These are phyloP conservation scores for Pyrrhosoma nymphula DNA, from an alignment of 2,888 invertebrate genomes.

Conservation along the genomic window DNA sequence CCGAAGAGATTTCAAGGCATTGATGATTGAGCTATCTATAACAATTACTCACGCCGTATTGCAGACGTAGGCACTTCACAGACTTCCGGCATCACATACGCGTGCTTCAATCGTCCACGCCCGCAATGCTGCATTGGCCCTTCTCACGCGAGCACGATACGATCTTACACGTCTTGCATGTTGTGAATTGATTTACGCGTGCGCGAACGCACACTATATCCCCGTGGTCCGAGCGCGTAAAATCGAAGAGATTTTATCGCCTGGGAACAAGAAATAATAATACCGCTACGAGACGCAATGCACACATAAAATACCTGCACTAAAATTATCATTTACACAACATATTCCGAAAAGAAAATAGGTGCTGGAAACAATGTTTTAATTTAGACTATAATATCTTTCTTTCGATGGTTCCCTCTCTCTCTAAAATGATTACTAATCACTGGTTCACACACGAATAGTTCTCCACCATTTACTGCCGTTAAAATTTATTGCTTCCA, in stretches of 20 bases:
- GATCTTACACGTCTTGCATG: not conserved
- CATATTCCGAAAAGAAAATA: too few relatives aligned
- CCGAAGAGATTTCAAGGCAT: too few relatives aligned
- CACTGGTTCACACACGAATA: too few relatives aligned
- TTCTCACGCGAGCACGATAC: not conserved
- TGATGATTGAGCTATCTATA: not conserved
- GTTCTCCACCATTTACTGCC: too few relatives aligned
- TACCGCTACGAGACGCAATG: not conserved
- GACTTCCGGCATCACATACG: not conserved
- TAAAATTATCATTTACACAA: too few relatives aligned
- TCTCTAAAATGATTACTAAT: too few relatives aligned
- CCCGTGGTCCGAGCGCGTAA: not conserved
- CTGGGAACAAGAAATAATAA: not conserved
- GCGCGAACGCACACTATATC: not conserved
- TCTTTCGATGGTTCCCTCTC: too few relatives aligned
- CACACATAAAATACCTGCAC: not conserved
- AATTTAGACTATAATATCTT: too few relatives aligned
- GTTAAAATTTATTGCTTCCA: too few relatives aligned
- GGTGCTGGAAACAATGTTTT: too few relatives aligned
- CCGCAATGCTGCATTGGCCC: not conserved
- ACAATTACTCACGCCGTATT: not conserved
- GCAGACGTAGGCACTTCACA: not conserved
- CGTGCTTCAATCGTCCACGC: not conserved
- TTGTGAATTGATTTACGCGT: not conserved
- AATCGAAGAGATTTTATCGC: not conserved